Base-by-base conservation (phyloP, 2,888 invertebrate species). In the Dromius quadrimaculatus region DNA sequence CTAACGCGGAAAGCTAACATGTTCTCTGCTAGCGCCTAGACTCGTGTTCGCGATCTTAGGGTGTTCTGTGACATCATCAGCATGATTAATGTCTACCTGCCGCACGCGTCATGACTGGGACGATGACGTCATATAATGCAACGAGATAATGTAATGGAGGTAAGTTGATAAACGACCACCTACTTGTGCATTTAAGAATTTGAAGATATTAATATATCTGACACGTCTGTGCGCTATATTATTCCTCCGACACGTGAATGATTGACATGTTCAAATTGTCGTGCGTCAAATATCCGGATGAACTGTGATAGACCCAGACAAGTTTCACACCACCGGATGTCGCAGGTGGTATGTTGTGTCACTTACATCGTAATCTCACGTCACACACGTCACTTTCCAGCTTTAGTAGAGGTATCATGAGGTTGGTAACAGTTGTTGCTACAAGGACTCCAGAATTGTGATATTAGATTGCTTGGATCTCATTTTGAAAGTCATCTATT, bases 141-240 rank as follows among this genome's bases (percentile, higher is more conserved):
- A 74, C 72, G 76, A 74, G 76, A 77, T 77, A 77, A 77, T 76
- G 77, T 76, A 74, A 77, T 77, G 77, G 77, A 77, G 77, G 77
- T 77, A 73, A 74, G 77, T 62, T 62, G 50, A 54, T 54, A 23
- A 47, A 47, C 9, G 50, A 15, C 28, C 4, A 54, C 9, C 9
- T 5, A n/a, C 8, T 43, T 1, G 17, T 17, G 28, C 28, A 28
- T 28, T 28, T n/a, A n/a, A n/a, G n/a, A n/a, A n/a, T n/a, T n/a
- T n/a, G n/a, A n/a, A n/a, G n/a, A n/a, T n/a, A n/a, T n/a, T n/a
- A n/a, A n/a, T n/a, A n/a, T n/a, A n/a, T n/a, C n/a, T n/a, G n/a
- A n/a, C n/a, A n/a, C n/a, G n/a, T n/a, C n/a, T n/a, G n/a, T n/a
- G n/a, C n/a, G n/a, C n/a, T n/a, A n/a, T n/a, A n/a, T n/a, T n/a